A percentile compares a stretch with the other conserved stretches of the same genome.
These are phyloP conservation scores for Leiothrix lutea DNA, from an alignment of 2,113 vertebrate species.

Conservation along the genomic window DNA sequence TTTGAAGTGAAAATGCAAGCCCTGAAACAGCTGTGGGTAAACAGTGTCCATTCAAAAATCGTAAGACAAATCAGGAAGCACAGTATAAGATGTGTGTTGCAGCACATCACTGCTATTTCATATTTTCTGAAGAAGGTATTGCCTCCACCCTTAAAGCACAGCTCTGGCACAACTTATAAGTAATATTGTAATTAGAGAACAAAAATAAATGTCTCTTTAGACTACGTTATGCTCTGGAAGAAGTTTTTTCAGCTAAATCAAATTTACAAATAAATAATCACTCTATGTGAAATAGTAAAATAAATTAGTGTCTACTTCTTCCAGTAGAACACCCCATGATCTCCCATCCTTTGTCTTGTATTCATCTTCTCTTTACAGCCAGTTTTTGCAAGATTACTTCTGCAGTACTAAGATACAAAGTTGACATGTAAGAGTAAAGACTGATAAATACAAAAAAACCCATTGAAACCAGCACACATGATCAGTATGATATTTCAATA, in stretches of 20 bases:
- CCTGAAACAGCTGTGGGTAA: neutral
- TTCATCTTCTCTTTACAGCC: conserved; percentile 87
- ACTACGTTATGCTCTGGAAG: neutral
- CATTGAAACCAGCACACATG: neutral
- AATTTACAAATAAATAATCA: neutral
- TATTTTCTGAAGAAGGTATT: neutral
- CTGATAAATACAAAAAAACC: neutral
- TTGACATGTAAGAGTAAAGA: neutral
- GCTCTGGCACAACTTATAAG: neutral
- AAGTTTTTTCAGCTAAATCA: neutral
- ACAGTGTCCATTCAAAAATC: neutral
- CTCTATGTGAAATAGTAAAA: neutral
- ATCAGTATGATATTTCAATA: neutral
- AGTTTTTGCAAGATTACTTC: conserved; percentile 90
- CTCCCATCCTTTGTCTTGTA: conserved; percentile 73
- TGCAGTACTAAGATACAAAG: conserved; percentile 76
- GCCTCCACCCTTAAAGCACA: neutral
- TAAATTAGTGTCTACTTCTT: conserved; percentile 63
- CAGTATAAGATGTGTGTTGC: neutral
- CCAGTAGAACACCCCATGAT: conserved; percentile 58
- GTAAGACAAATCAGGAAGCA: neutral
- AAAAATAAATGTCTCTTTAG: neutral
- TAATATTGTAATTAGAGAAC: neutral
- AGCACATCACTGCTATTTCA: neutral
- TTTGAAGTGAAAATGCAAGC: neutral